Evolutionary conservation across 2,888 invertebrate genomes (phyloP), one percentile per base, ranked within the genome.

Genomic region (Mayetiola destructor): DNA sequence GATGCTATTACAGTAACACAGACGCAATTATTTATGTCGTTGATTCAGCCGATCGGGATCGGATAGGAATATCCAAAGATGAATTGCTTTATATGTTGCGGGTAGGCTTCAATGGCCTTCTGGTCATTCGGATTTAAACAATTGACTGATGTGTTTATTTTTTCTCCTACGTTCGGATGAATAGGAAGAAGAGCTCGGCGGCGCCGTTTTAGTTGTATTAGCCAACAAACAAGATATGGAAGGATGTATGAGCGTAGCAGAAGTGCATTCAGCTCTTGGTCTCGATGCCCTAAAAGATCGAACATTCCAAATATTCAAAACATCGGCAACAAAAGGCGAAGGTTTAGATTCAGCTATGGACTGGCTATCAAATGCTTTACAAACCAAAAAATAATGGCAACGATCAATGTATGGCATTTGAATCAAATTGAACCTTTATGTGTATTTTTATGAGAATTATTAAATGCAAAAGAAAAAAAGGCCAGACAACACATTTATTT

Each of bases 1-100:
- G 99, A 73, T 99, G 97, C 80, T 99, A 99, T 74, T 99, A 95
- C 73, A 94, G 96, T 64, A 99, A 99, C 76, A 99, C 99, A 69
- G 99, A 99, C 78, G 99, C 99, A 68, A 96, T 99, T 66, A 97
- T 99, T 67, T 99, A 99, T 76, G 99, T 99, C 57, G 96, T 97
- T 56, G 99, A 99, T 75, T 97, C 96, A 54, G 96, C 94, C 58
- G 99, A 99, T 75, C 84, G 90, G 73, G 99, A 99, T 76, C 78
- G 99, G 76, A 95, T 99, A 80, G 94, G 95, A 65, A 95, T 97
- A 75, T 95, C 96, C 62, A 97, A 96, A 80, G 94, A 97, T 76
- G 97, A 97, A 75, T 77, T 97, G 61, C 82, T 93, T 63, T 91
- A 93, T 66, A 97, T 97, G 96, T 77, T 97, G 68, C 83, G 94